phyloP scores from a whole-genome alignment of 2,113 vertebrate species.

The Columba livia region DNA sequence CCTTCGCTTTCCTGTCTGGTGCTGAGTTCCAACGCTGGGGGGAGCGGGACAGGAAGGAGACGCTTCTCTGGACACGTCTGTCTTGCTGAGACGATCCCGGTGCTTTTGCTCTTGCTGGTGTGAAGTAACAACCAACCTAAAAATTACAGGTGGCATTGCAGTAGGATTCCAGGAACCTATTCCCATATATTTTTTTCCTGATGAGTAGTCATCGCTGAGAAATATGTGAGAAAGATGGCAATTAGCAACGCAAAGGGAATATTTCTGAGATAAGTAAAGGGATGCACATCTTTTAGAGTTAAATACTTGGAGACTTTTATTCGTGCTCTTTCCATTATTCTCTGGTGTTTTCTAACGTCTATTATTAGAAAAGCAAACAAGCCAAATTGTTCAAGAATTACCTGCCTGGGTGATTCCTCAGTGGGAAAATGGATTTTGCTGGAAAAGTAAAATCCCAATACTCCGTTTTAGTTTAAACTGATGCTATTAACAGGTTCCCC shows the following conservation, averaged over 20 bases:
- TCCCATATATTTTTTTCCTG: not conserved
- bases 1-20: rapidly evolving
- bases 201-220: not conserved
- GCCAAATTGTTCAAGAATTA: not conserved
- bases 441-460: not conserved
- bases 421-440: not conserved
- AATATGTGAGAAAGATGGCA: not conserved
- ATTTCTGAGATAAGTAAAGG: not conserved
- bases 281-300: not conserved
- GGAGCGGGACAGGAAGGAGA: not conserved
- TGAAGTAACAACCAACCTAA: not conserved
- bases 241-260: not conserved
- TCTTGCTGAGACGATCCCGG: not conserved
- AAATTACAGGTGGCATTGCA: not conserved
- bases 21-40: not conserved
- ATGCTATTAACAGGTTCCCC: rapidly evolving
- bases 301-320: not conserved
- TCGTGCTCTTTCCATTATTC: not conserved
- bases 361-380: not conserved
- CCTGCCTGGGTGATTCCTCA: not conserved
- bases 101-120: rapidly evolving
- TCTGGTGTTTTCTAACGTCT: not conserved
- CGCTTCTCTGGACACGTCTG: rapidly evolving
- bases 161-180: not conserved
- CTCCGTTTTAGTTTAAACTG: not conserved